Conservation (phyloP, 2,797 vertebrate genomes). For the Megalops cyprinoides region DNA sequence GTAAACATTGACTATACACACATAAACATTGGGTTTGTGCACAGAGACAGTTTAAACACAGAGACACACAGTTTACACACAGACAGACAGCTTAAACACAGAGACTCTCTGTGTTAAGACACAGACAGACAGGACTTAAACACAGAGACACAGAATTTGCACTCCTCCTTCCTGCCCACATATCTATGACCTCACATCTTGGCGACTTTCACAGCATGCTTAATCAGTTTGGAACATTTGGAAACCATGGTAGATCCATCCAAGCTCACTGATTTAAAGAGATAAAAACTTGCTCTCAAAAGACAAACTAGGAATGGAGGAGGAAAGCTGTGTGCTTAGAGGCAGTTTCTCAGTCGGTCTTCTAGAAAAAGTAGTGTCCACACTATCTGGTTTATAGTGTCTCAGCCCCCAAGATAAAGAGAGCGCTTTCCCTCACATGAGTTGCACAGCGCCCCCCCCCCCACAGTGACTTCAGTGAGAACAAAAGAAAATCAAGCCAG, state of each 20-base stretch:
- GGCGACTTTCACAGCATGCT: no score
- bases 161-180: no score
- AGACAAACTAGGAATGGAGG: not conserved
- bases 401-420: no score
- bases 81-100: no score
- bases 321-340: not conserved
- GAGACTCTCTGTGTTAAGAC: no score
- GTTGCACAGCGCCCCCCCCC: not conserved
- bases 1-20: not conserved
- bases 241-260: no score
- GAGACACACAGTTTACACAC: conserved; percentile 40
- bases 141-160: no score
- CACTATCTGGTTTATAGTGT: no score
- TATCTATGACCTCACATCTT: no score
- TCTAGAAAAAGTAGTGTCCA: conserved; percentile 5
- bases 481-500: conserved; percentile 6
- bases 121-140: no score
- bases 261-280: conserved; percentile 36
- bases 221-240: no score
- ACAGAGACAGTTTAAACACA: conserved; percentile 42
- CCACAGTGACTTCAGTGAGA: not conserved
- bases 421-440: not conserved
- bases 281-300: conserved; percentile 35
- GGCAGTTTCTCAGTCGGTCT: not conserved
- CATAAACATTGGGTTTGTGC: no score